Percentiles rank a stretch among this genome's conserved stretches.
phyloP scores from a whole-genome alignment of 2,797 vertebrate genomes.

The Spinus pinus region DNA sequence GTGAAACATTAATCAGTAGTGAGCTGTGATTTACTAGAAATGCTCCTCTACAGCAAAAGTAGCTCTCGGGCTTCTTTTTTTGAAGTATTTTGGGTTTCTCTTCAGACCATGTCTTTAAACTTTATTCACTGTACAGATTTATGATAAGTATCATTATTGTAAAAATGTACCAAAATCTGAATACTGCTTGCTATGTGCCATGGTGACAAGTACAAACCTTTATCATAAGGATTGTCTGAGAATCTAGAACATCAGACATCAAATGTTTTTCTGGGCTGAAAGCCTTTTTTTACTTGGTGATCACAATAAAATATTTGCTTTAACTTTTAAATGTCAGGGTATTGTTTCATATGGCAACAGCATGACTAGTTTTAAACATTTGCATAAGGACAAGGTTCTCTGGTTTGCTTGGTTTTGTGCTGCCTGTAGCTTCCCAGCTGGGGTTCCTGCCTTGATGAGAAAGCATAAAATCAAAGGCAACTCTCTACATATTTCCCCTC shows the following conservation, averaged over 20 bases:
- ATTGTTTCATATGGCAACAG: background rate
- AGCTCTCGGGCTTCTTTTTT: background rate
- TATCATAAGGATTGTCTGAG: background rate
- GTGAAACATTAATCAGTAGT: slow-evolving; percentile 34
- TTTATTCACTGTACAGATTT: background rate
- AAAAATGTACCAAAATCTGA: background rate
- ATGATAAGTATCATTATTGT: background rate
- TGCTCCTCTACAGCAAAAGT: background rate
- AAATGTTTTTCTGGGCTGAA: background rate
- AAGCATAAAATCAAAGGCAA: slow-evolving; percentile 6
- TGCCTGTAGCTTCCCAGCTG: slow-evolving; percentile 1
- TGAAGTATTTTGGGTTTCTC: background rate
- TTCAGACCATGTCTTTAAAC: background rate
- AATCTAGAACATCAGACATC: background rate
- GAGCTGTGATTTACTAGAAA: slow-evolving; percentile 39
- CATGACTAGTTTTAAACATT: background rate
- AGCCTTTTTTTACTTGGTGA: background rate
- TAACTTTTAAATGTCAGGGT: background rate
- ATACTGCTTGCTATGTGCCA: background rate
- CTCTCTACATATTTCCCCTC: background rate
- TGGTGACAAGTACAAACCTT: background rate
- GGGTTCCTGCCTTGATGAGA: background rate
- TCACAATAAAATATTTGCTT: background rate
- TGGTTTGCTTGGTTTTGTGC: background rate
- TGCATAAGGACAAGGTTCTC: background rate